Base-by-base conservation (phyloP, 2,113 vertebrate genomes). In the Neogale vison region DNA sequence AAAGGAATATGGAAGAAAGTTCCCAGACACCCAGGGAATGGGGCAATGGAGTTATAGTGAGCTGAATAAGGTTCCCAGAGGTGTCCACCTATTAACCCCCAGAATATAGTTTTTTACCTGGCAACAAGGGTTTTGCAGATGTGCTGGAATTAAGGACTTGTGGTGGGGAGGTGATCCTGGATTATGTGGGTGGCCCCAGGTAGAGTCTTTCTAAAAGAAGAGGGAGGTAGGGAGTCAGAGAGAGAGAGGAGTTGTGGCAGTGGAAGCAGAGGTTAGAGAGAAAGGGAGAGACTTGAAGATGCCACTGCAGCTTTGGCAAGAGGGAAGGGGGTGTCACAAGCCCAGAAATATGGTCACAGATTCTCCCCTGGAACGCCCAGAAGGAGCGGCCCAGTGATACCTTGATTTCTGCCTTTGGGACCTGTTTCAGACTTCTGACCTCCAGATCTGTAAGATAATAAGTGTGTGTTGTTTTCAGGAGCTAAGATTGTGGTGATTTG, bases 1-100 rank as follows among this genome's bases (percentile, higher is more conserved):
- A 74, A 36, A n/a, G 14, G n/a, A 79, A 21, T 0, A 3, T n/a
- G 20, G 57, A 45, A 36, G 23, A 69, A 45, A 15, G 4, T 8
- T 80, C 39, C 1, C 0, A 3, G 45, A 29, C 14, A 2, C 21
- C 21, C 0, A 10, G 65, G n/a, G 34, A 77, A 14, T 17, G 9
- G 4, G 15, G 31, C 55, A n/a, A 42, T 42, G 21, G 52, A 18
- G 31, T n/a, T 74, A 24, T 36, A 26, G 52, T 94, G 18, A 50
- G 50, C 23, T 12, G 1, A 77, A 45, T 36, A 77, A 36, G 80
- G 17, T 1, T 24, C 14, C 34, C 11, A 29, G n/a, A 2, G 31
- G 6, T 31, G 29, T 24, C 31, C 42, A 6, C 1, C 4, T 71
- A 61, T 26, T 42, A 61, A 10, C 31, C 3, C 50, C 26, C 34